Base-by-base conservation (phyloP, 1,140 invertebrate genomes). In the Drosophila watanabei region DNA sequence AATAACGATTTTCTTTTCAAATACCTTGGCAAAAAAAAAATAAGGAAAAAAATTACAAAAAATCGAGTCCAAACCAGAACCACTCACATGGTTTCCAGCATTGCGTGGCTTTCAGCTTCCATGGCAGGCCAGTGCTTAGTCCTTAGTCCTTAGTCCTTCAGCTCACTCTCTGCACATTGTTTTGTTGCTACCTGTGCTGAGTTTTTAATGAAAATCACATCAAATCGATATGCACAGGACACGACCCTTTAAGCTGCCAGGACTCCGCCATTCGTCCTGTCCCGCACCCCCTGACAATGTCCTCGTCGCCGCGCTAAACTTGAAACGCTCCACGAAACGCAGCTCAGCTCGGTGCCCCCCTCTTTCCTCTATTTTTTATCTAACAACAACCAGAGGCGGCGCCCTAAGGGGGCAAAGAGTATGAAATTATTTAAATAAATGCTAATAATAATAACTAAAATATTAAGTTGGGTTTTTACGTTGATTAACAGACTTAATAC, bases 191-290 rank as follows among this genome's bases (percentile, higher is more conserved):
- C 79, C 79, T 83, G 79, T 71, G 75, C 59, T 88, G 79, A 68
- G 83, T 82, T 82, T 90, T 90, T 88, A 88, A 88, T 89, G 85
- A 85, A 89, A 88, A 89, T 89, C 81, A 78, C 86, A 85, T 89
- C 85, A 82, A 89, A 89, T 89, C 85, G 75, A 89, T 89, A 85
- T 90, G 79, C 85, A 71, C 63, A 70, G 63, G 70, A 78, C 54
- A 66, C 56, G 54, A 71, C 45, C 66, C 70, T 72, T 72, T 60
- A 76, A 79, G 73, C 80, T 66, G 52, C 11, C 18, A 62, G 63
- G 30, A 65, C 45, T 57, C n/a, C 41, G 11, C 52, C 33, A 33
- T 35, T 2, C n/a, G 8, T n/a, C 13, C 41, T 16, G 6, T 30
- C 16, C 41, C 30, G 16, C 46, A 18, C 30, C 30, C 41, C 49